phyloP scores from a whole-genome alignment of 2,888 invertebrate species.

The Notodonta dromedarius region DNA sequence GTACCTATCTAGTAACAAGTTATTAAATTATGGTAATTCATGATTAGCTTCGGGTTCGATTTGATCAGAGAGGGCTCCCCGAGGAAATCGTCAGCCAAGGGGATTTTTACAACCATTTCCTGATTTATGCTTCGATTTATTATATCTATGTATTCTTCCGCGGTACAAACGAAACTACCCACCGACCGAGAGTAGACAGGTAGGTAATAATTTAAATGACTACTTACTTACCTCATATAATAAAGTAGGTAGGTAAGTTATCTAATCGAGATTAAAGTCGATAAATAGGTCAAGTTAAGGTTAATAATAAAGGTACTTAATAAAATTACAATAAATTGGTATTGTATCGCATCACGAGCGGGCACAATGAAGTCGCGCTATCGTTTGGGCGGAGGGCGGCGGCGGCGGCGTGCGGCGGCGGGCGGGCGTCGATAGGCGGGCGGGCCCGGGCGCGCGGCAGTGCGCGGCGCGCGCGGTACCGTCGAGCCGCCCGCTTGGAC shows the following conservation, averaged over 20 bases:
- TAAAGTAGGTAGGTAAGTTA: not conserved
- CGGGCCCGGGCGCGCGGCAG: slow-evolving; percentile 52
- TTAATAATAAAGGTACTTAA: slow-evolving; percentile 7
- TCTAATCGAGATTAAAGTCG: slow-evolving; percentile 1
- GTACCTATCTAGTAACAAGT: too few species aligned
- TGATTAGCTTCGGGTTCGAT: too few species aligned
- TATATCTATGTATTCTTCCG: not conserved
- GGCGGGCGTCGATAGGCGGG: slow-evolving; percentile 17
- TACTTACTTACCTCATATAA: not conserved
- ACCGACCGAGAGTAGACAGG: not conserved
- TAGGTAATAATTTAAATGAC: not conserved
- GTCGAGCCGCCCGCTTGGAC: slow-evolving; percentile 54
- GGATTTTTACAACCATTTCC: not conserved
- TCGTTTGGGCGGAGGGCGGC: slow-evolving; percentile 17
- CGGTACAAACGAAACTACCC: not conserved
- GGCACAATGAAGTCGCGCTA: slow-evolving; percentile 11
- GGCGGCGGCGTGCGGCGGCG: slow-evolving; percentile 37
- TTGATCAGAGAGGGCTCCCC: not conserved
- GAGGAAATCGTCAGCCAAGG: not conserved
- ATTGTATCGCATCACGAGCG: slow-evolving; percentile 9
- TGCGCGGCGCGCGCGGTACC: slow-evolving; percentile 74
- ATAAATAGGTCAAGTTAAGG: slow-evolving; percentile 2
- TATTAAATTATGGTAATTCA: too few species aligned
- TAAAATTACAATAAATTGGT: slow-evolving; percentile 6
- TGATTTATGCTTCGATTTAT: not conserved